Conservation (phyloP, 2,888 invertebrate genomes). For the Drosophila limbata region DNA sequence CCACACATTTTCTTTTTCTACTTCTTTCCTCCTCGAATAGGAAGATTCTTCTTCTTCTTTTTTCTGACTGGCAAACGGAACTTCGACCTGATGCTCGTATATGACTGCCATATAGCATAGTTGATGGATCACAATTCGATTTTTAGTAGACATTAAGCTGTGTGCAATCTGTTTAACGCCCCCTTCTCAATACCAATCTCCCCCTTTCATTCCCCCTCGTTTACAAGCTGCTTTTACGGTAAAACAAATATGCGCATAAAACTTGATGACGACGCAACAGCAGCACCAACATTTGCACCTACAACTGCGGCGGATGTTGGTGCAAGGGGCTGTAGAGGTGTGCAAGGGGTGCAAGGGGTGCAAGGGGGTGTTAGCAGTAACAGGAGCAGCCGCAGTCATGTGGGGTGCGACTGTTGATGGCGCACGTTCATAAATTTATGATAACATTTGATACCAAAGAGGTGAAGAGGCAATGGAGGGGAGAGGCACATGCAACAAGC, state of each 20-base stretch:
- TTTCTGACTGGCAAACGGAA: conserved; percentile 29
- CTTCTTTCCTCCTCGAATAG: background rate
- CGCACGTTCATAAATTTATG: conserved; percentile 58
- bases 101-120: conserved; percentile 59
- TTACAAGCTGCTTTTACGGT: conserved; percentile 52
- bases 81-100: conserved; percentile 47
- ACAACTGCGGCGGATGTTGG: background rate
- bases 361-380: background rate
- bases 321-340: no score
- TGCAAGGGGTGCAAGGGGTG: background rate
- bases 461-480: background rate
- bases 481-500: conserved; percentile 54
- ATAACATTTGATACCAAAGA: conserved; percentile 43
- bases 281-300: conserved; percentile 59
- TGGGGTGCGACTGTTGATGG: conserved; percentile 55
- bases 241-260: conserved; percentile 72
- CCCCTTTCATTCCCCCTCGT: background rate
- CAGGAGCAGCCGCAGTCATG: conserved; percentile 43
- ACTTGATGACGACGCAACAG: conserved; percentile 58
- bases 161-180: conserved; percentile 67
- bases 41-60: conserved; percentile 20
- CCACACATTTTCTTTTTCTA: background rate
- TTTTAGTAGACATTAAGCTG: conserved; percentile 79
- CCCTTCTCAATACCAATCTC: conserved; percentile 2
- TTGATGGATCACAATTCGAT: conserved; percentile 78